Base-by-base conservation (phyloP, 2,888 invertebrate species). In the Sinhomidia bicolor region DNA sequence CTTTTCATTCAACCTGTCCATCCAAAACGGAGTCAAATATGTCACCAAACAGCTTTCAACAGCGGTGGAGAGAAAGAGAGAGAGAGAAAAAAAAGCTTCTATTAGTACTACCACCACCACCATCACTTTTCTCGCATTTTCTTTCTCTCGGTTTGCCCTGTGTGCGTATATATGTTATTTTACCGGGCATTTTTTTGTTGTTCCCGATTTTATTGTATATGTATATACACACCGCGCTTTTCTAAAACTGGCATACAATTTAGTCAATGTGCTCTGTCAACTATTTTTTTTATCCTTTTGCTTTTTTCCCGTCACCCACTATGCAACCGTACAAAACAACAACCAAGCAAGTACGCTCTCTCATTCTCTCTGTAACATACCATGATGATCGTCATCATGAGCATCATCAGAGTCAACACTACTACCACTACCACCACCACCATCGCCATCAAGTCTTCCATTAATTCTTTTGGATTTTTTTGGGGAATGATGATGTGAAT, bases 21-120 rank as follows among this genome's bases (percentile, higher is more conserved):
- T 88, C 88, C 79, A 54, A 88, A 83, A 62, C 83, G 79, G 84
- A 88, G 88, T 88, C 88, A 88, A 88, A 88, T 88, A 84, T 88
- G 88, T 88, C 88, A 88, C 88, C 83, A 88, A 44, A 47, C 74
- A 74, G 74, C 74, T 74, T 74, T 74, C 74, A 74, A 23, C 14
- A 44, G 26, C 36, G 41, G 17, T 17, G n/a, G n/a, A n/a, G n/a
- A n/a, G n/a, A n/a, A n/a, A n/a, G n/a, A 65, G 74, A 44, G 68
- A 12, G 17, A 14, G 41, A 41, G n/a, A 68, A 26, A 44, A 71
- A 85, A 57, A 54, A 78, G 78, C 65, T 85, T 85, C n/a, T 47
- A 47, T 29, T 26, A 47, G 5, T 17, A 54, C 20, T 17, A 54
- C 17, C 1, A 17, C 36, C 32, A 65, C 32, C 65, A 32, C 6